phyloP scores from a whole-genome alignment of 2,797 vertebrate genomes.

The Myripristis jacobus region DNA sequence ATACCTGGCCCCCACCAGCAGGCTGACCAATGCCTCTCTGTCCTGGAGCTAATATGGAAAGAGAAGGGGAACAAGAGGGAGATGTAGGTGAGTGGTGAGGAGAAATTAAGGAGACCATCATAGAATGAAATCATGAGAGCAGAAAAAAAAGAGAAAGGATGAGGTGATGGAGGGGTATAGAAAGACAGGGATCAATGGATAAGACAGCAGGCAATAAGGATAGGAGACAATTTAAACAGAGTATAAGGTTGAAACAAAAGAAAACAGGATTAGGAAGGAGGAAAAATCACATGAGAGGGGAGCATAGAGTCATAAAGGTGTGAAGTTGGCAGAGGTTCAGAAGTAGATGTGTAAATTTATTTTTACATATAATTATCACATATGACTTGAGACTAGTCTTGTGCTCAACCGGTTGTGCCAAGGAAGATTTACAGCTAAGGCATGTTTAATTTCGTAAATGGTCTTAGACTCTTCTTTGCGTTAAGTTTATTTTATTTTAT shows the following conservation, averaged over 20 bases:
- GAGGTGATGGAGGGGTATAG: too few relatives aligned
- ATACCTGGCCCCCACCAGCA: conserved; percentile 95
- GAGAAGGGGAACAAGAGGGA: background rate
- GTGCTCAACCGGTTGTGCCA: background rate
- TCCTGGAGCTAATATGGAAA: conserved; percentile 89
- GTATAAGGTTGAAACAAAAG: background rate
- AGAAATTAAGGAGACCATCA: background rate
- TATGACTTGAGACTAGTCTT: background rate
- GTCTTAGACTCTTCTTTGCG: background rate
- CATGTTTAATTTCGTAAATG: background rate
- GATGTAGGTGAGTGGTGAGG: background rate
- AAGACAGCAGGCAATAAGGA: background rate
- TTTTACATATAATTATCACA: background rate
- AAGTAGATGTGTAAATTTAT: background rate
- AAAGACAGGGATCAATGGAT: background rate
- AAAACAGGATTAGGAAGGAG: background rate
- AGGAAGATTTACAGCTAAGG: background rate
- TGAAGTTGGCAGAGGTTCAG: background rate
- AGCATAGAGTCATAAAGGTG: background rate
- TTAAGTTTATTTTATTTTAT: too few relatives aligned
- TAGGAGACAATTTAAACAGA: background rate
- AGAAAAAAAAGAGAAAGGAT: background rate
- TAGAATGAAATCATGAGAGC: background rate
- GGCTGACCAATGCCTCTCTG: conserved; percentile 90
- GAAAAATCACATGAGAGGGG: background rate